Conservation (phyloP, 2,888 invertebrate species). For the Lymantria monacha region DNA sequence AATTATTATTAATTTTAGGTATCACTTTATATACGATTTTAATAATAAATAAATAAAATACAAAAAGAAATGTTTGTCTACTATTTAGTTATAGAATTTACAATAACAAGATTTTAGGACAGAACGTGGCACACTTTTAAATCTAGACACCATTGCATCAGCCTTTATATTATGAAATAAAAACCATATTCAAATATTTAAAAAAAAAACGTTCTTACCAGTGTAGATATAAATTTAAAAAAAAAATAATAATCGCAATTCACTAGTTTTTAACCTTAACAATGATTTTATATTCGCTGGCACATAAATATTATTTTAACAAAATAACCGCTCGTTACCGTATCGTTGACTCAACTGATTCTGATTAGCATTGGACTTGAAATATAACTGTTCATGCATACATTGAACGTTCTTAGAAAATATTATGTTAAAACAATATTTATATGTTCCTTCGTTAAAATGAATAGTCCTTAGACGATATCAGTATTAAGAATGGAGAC, state of each 20-base stretch:
- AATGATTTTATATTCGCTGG: background rate
- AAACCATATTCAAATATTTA: background rate
- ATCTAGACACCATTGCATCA: background rate
- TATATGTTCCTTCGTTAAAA: background rate
- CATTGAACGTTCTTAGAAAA: constrained; percentile 9
- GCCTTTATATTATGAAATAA: background rate
- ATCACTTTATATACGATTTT: no score
- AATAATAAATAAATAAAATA: no score
- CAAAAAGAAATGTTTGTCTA: no score
- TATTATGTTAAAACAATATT: background rate
- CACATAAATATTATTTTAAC: background rate
- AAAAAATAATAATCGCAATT: background rate
- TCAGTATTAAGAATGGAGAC: no score
- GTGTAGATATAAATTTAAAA: no score
- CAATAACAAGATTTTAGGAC: background rate
- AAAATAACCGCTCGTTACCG: constrained; percentile 12
- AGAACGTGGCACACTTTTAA: constrained; percentile 1
- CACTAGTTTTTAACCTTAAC: background rate
- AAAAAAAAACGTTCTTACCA: background rate
- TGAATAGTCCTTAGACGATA: no score
- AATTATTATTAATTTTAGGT: no score
- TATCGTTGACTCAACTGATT: constrained; percentile 22
- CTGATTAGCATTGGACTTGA: background rate
- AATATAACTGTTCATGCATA: constrained; percentile 18
- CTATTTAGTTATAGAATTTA: background rate